Base-by-base conservation (phyloP, 2,797 vertebrate genomes). In the Phataginus tricuspis region DNA sequence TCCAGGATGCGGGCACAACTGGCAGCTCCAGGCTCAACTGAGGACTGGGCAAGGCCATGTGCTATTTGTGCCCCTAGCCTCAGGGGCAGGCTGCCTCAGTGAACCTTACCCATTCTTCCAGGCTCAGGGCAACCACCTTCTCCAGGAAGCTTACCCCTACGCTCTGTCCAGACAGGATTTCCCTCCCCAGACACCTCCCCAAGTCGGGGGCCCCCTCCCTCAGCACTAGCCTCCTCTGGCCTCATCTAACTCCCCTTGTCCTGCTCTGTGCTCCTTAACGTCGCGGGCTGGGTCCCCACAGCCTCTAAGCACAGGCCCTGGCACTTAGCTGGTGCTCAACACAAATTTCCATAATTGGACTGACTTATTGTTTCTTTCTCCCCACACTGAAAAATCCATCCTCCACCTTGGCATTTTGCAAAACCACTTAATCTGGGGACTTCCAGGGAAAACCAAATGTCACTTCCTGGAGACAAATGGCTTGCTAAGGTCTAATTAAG, bases 391-490 rank as follows among this genome's bases (percentile, higher is more conserved):
- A 95, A 93, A 91, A 79, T 80, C 90, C 68, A 94, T 86, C 66
- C 61, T 96, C 93, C 42, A 89, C 72, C 57, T 79, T 93, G 95
- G 96, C 92, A 96, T 96, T 96, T 95, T 96, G 96, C 83, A 95
- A 95, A 97, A 95, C 74, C 92, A 96, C 94, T 97, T 96, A 94
- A 97, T 96, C 92, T 97, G 80, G 66, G 89, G 78, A 97, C 96
- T 97, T 97, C 89, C 69, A 97, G 89, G 91, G 95, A 97, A 96
- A 97, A 93, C 96, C 23, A 82, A 97, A 96, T 97, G 97, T 93
- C 97, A 97, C 91, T 95, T 97, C 95, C 86, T 74, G n/a, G 91
- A 96, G 97, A 98, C 97, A 97, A 98, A 98, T 96, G 92, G 96
- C 90, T 95, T 96, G 80, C 96, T 97, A 95, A 77, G 93, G 90